These are phyloP conservation scores for Campaea margaritaria DNA, from an alignment of 2,888 invertebrate species.

Conservation along the genomic window DNA sequence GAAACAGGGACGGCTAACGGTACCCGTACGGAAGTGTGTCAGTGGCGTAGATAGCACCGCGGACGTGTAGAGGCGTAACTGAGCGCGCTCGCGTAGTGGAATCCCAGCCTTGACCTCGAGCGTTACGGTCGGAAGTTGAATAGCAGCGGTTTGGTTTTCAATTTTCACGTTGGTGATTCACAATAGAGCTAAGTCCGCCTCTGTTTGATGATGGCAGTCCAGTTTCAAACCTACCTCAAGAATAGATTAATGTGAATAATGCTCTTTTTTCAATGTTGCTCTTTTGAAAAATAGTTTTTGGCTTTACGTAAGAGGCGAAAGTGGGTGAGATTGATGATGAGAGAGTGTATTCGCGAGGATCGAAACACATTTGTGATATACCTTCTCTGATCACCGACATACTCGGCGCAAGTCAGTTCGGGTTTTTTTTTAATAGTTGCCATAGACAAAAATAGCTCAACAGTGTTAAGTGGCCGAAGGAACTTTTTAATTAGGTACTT, in stretches of 20 bases:
- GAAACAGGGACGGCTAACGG: constrained; percentile 83
- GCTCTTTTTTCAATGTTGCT: constrained; percentile 23
- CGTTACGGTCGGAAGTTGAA: constrained; percentile 60
- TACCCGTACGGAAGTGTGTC: constrained; percentile 83
- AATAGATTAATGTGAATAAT: constrained; percentile 43
- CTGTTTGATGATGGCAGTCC: constrained; percentile 71
- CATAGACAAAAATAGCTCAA: not conserved
- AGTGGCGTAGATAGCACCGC: constrained; percentile 75
- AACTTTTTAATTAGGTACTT: too few relatives aligned
- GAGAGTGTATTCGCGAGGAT: constrained; percentile 25
- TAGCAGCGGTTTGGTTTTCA: constrained; percentile 70
- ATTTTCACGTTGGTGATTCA: constrained; percentile 83
- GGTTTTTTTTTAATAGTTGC: not conserved
- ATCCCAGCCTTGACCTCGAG: constrained; percentile 74
- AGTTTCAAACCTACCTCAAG: constrained; percentile 81
- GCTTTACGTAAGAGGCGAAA: constrained; percentile 29
- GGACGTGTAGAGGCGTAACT: constrained; percentile 66
- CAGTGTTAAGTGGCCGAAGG: too few relatives aligned
- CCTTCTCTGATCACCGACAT: constrained; percentile 1
- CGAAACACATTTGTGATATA: constrained; percentile 4
- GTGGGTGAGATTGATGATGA: constrained; percentile 22
- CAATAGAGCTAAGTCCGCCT: constrained; percentile 74
- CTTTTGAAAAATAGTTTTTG: constrained; percentile 29
- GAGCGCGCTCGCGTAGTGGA: constrained; percentile 50
- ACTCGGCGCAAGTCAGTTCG: not conserved